Base-by-base conservation (phyloP, 2,113 vertebrate species). In the Corvus moneduloides region DNA sequence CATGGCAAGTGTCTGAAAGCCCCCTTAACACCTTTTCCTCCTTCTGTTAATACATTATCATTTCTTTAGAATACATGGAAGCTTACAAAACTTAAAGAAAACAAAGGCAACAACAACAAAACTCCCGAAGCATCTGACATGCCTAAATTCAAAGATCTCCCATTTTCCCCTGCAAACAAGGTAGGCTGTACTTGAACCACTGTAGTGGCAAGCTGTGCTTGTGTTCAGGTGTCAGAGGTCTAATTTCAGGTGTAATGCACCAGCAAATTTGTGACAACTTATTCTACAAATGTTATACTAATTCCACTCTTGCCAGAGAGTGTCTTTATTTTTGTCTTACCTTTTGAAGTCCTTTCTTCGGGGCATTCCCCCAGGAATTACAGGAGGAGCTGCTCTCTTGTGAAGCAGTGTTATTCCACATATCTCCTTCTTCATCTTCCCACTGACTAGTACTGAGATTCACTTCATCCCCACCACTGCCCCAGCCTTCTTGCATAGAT, bases 401-500 rank as follows among this genome's bases (percentile, higher is more conserved):
- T 78, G 99, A 98, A 97, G 98, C 98, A 96, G 99, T 98, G 82
- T 98, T 99, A 96, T 98, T 99, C 99, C 99, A 99, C 98, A 99
- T 96, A 97, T 99, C 99, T 90, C 99, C 99, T 68, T 99, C 99
- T 72, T 99, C 99, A 76, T 98, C 97, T 90, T 99, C 99, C 99
- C 99, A 99, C 92, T 99, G 99, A 97, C 97, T 91, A 78, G 98
- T 90, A 77, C 98, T 98, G 96, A 99, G 98, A 97, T 97, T 97
- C 85, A 99, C 97, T 69, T 99, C 99, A 62, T 99, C 99, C 96
- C 98, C 99, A 97, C 98, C 98, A 87, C 97, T 98, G 98, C 99
- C 99, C 99, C 99, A 99, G 98, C 98, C 96, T 97, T 99, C 99
- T 99, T 99, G 99, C 99, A 99, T 99, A 97, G 99, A 98, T 99